Evolutionary conservation across 2,797 vertebrate genomes (phyloP), one percentile per base, ranked within the genome.

Genomic region (Chelmon rostratus): DNA sequence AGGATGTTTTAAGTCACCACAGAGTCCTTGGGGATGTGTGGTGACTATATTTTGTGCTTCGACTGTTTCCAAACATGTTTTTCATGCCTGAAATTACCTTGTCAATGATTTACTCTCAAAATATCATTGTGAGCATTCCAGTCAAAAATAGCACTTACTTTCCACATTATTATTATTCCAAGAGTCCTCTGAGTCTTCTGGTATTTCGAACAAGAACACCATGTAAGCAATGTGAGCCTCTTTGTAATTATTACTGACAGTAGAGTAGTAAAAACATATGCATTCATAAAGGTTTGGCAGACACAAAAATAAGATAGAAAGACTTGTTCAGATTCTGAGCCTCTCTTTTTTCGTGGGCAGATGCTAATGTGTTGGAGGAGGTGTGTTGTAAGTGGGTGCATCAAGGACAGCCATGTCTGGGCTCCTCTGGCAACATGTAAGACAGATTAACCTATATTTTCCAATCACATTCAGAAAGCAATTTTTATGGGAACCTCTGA

Each of bases 1-100:
- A 79, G 78, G 75, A 86, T 86, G 86, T 83, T 87, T 83, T 83
- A 82, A 89, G 88, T 91, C 68, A 76, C 76, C 44, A 8, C 50
- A 53, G 40, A 75, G 18, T 63, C 61, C 76, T 57, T 38, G 52
- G 62, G 85, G 82, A 85, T 65, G 69, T 76, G 77, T 86, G 62
- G 46, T 38, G 16, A 78, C 71, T 64, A 47, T 67, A 72, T 78
- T 78, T 79, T 78, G 62, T 31, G 6, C 84, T 64, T 82, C 16
- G 5, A 69, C 63, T 23, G 54, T 71, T 81, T 84, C 42, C 61
- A 49, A 31, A 31, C 28, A 31, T n/a, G 10, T 68, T 76, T 70
- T 69, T 71, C 49, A 69, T 75, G 71, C 42, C 81, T 69, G 25
- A 73, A 84, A 73, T 75, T 47, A 85, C 78, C 74, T 58, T 37